Percentiles rank a stretch among this genome's conserved stretches.
phyloP scores from a whole-genome alignment of 2,888 invertebrate genomes.

The Hirtodrosophila cameraria region DNA sequence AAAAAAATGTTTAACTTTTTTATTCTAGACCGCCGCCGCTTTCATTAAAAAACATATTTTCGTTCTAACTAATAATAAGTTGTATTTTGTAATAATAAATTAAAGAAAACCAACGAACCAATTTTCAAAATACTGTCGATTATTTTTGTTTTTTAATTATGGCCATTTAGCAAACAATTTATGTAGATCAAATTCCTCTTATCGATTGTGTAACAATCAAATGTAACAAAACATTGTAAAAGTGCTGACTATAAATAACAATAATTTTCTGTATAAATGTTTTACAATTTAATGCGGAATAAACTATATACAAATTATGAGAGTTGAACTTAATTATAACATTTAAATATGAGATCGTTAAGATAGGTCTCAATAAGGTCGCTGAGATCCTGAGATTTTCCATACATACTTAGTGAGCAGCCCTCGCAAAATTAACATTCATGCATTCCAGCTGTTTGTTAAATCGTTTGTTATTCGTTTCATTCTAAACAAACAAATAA shows the following conservation, averaged over 20 bases:
- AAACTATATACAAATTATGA: slow-evolving; percentile 47
- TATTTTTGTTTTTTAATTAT: slow-evolving; percentile 36
- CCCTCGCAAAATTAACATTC: no score
- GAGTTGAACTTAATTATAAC: neutral
- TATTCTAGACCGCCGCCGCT: slow-evolving; percentile 36
- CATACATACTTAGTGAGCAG: no score
- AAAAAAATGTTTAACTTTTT: slow-evolving; percentile 20
- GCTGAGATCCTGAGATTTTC: no score
- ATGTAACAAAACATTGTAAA: slow-evolving; percentile 50
- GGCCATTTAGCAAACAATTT: neutral
- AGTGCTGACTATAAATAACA: slow-evolving; percentile 52
- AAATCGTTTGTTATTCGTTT: no score
- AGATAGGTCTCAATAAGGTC: neutral
- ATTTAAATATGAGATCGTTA: neutral
- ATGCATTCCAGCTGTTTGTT: no score
- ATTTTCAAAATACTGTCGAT: slow-evolving; percentile 44
- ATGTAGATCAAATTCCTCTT: slow-evolving; percentile 34
- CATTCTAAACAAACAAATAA: no score
- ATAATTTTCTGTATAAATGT: slow-evolving; percentile 61
- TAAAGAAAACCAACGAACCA: slow-evolving; percentile 59
- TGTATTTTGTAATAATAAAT: slow-evolving; percentile 71
- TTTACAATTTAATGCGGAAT: slow-evolving; percentile 71
- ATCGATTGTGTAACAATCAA: slow-evolving; percentile 61
- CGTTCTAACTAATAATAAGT: slow-evolving; percentile 71
- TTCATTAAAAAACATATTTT: slow-evolving; percentile 55